These are phyloP conservation scores for Drosophila dunni DNA, from an alignment of 1,140 invertebrate species.

Conservation along the genomic window DNA sequence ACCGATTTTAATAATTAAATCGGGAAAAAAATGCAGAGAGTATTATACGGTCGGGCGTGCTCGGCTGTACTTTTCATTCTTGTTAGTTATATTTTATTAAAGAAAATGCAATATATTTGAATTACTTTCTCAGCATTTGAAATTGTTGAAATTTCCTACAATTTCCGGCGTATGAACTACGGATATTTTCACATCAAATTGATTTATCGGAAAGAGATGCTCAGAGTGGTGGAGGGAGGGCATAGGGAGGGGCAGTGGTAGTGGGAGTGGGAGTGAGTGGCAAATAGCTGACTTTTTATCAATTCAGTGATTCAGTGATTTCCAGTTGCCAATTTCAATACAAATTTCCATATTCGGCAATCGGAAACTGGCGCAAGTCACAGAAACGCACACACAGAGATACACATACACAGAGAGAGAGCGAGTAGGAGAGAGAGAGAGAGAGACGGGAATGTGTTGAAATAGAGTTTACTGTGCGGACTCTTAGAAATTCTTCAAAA, in stretches of 20 bases:
- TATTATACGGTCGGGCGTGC: no score
- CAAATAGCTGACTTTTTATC: slow-evolving; percentile 11
- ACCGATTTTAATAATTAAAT: no score
- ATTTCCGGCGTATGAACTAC: neutral
- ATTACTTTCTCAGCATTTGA: slow-evolving; percentile 1
- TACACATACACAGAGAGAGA: slow-evolving; percentile 8
- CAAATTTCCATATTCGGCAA: slow-evolving; percentile 36
- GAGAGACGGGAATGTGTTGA: neutral
- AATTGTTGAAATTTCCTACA: slow-evolving; percentile 9
- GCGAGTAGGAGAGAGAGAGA: neutral
- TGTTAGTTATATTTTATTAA: no score
- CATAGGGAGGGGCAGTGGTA: no score
- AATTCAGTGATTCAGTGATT: slow-evolving; percentile 15
- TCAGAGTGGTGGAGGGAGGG: no score
- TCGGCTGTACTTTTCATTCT: no score
- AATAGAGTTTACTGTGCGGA: neutral
- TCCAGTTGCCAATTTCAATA: slow-evolving; percentile 14
- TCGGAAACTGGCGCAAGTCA: slow-evolving; percentile 4
- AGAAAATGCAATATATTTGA: neutral
- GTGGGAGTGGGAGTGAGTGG: no score
- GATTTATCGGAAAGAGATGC: slow-evolving; percentile 5
- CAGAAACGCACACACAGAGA: slow-evolving; percentile 8
- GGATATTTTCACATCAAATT: slow-evolving; percentile 21
- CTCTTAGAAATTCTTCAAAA: no score
- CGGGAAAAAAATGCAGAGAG: no score